Percentiles rank a stretch among this genome's conserved stretches.
phyloP scores from a whole-genome alignment of 1,140 invertebrate species.

The Cydia amplana region DNA sequence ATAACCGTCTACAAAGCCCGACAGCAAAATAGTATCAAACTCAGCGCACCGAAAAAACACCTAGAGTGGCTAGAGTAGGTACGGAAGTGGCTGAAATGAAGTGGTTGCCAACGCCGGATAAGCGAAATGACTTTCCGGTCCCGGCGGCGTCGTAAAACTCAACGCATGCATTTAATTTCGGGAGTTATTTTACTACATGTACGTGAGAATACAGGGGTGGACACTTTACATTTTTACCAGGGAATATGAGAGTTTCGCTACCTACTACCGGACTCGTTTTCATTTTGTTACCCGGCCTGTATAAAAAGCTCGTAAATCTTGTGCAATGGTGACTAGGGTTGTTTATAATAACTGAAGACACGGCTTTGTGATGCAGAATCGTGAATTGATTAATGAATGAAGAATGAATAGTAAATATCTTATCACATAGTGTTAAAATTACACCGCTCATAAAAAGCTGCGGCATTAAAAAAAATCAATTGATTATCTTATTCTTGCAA shows the following conservation, averaged over 20 bases:
- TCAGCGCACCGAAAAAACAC: conserved; percentile 46
- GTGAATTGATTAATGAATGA: too few species aligned
- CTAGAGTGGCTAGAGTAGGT: conserved; percentile 36
- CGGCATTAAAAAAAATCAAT: too few species aligned
- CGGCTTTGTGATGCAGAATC: neutral
- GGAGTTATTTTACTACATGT: conserved; percentile 44
- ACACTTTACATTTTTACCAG: conserved; percentile 33
- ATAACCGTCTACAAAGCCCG: neutral
- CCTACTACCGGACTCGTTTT: conserved; percentile 40
- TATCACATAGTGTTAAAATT: too few species aligned
- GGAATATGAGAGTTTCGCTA: conserved; percentile 34
- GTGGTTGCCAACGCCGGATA: conserved; percentile 48
- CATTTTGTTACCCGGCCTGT: conserved; percentile 38
- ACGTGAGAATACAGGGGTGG: conserved; percentile 28
- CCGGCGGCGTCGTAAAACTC: conserved; percentile 51
- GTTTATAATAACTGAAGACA: neutral
- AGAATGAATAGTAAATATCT: too few species aligned
- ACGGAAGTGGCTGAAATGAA: conserved; percentile 45
- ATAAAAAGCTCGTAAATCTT: neutral
- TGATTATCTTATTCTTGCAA: too few species aligned
- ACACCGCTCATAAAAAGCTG: neutral
- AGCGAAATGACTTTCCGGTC: conserved; percentile 55
- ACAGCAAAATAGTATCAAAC: conserved; percentile 40
- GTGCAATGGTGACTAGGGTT: neutral
- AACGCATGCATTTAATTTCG: conserved; percentile 58